Base-by-base conservation (phyloP, 2,113 vertebrate genomes). In the Diadophis punctatus region DNA sequence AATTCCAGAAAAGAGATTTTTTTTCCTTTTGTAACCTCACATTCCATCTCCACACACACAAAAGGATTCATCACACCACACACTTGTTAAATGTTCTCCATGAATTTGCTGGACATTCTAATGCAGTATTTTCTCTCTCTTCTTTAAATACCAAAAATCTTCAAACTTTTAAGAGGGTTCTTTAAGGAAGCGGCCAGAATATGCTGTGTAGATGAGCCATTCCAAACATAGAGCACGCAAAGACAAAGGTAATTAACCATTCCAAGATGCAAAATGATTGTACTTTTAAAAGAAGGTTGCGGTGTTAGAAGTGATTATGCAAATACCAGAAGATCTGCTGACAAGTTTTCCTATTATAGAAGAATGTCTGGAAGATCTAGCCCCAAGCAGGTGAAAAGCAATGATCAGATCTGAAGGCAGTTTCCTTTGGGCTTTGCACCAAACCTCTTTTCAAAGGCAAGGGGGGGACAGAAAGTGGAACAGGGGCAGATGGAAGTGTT, bases 241-340 rank as follows among this genome's bases (percentile, higher is more conserved):
- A 68, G 74, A 85, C 48, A 87, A 68, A 49, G 7, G 51, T 52
- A 30, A 92, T 92, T 39, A 46, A 58, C 25, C 34, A 58, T 18
- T 48, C 25, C 39, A 51, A 53, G n/a, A 46, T 53, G 58, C 34
- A 18, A 18, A 87, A 74, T 92, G 46, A 27, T 91, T 87, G 8
- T 53, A 58, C 23, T 88, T 92, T 92, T 68, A 52, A 52, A 92
- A 39, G 58, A 46, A 92, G 8, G 58, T 34, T 88, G 34, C 34
- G 22, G n/a, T 88, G 49, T 88, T 92, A 5, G 49, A 88, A 87
- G 34, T 74, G n/a, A 92, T 92, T 92, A 74, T 88, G 58, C 23
- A 88, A 88, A 87, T 92, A 14, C 30, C 55, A 63, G 49, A 43
- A 80, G 53, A 88, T 53, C 16, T 92, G 63, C 51, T 55, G 49